Evolutionary conservation across 2,797 vertebrate genomes (phyloP), one percentile per base, ranked within the genome.

Genomic region (Odontamblyopus rebecca): DNA sequence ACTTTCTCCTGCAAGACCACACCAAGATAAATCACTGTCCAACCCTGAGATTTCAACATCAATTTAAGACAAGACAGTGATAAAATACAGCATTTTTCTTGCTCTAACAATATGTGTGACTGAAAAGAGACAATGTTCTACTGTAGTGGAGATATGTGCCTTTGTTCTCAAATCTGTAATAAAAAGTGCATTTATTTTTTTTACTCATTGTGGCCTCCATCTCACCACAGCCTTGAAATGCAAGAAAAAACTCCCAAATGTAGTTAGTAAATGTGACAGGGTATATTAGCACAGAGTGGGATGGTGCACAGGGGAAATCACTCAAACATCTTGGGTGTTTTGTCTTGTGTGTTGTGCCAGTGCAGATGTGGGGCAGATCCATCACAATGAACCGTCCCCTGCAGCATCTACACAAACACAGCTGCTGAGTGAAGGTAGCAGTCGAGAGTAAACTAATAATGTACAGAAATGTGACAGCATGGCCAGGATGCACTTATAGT

Each of bases 291-390:
- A 41, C 50, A 5, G 16, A 53, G 18, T 53, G 50, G 6, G 50
- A 6, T 19, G 18, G n/a, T n/a, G n/a, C 23, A 57, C 23, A 57
- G 7, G 54, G 8, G 54, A 56, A 56, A n/a, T 56, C 57, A 50
- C 48, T 51, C 15, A 51, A 38, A 11, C 2, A 8, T 38, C 50
- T 51, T 51, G 2, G 38, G 50, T 51, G 16, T 2, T 18, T 51
- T 50, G 13, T 60, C 23, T 27, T 60, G 23, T 27, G 9, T 60
- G 26, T 26, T 29, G 57, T 60, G 26, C 13, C 26, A 27, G 15
- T 60, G 57, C 13, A 15, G 86, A 89, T 86, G 81, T 91, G 91
- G 75, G 85, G 75, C 81, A 86, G 84, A 87, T 90, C 86, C 89
- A 89, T 92, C 89, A 90, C 86, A 88, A 87, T 78, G 41, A 44